Base-by-base conservation (phyloP, 2,888 invertebrate species). In the Rhabditoides inermis region DNA sequence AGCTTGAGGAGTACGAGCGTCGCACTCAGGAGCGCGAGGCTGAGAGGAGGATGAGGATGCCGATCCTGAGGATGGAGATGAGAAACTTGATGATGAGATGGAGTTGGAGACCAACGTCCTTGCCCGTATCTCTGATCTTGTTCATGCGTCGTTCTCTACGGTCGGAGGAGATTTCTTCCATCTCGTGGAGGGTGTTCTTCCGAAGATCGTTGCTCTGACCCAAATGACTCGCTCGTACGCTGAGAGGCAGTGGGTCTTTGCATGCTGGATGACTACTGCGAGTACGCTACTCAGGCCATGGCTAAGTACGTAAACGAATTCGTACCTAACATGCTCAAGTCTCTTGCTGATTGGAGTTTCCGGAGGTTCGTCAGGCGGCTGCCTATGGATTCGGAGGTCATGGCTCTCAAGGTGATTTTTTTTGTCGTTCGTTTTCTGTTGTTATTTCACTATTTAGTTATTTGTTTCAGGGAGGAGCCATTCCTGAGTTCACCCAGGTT, bases 161-260 rank as follows among this genome's bases (percentile, higher is more conserved):
- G 61, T 67, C 42, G 56, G 60, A 12, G 62, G 53, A 18, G 41
- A 60, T 26, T 57, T 69, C 49, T 51, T 40, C 35, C 10, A 12
- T 32, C 10, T 32, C 10, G n/a, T 32, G 10, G 35, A 32, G n/a
- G n/a, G 88, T 88, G 3, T 88, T 44, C 28, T 59, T 27, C 54
- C 59, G 45, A 55, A 53, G 1, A 50, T 63, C 48, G 47, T 53
- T 25, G 55, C 55, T 15, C 53, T 58, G n/a, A 42, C 70, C 36
- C 64, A 63, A 15, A 52, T 86, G 71, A 88, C 98, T 41, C 83
- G 91, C 65, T 85, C 89, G 0, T 90, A 88, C 84, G 85, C 91
- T 18, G 95, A 99, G 79, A 85, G 86, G 57, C 98, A 99, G 78
- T 98, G 95, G 95, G 89, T 15, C 82, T 98, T 30, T 99, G 98